These are phyloP conservation scores for Gambelia wislizenii DNA, from an alignment of 2,797 vertebrate genomes.

Conservation along the genomic window DNA sequence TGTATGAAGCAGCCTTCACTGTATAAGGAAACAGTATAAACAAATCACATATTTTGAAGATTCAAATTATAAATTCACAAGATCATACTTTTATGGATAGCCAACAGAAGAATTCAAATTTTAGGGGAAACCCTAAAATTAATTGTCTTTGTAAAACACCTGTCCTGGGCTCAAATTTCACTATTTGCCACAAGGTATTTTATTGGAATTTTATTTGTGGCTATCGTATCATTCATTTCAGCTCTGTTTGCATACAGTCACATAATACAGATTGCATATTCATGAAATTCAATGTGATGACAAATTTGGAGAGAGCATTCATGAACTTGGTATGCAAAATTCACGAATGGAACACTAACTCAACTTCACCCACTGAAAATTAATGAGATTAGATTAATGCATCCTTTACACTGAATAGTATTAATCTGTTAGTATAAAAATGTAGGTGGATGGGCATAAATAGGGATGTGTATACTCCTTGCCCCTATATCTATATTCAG, in stretches of 20 bases:
- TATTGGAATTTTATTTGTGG: slow-evolving; percentile 7
- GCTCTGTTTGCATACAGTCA: slow-evolving; percentile 3
- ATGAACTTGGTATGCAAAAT: slow-evolving; percentile 10
- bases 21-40: neutral
- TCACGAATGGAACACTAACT: slow-evolving; percentile 15
- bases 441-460: neutral
- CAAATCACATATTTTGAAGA: neutral
- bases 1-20: neutral
- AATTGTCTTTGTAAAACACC: neutral
- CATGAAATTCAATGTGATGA: slow-evolving; percentile 7
- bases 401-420: neutral
- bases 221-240: slow-evolving; percentile 15
- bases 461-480: neutral
- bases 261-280: slow-evolving; percentile 22
- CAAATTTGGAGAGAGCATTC: neutral
- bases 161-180: neutral
- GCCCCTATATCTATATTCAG: neutral
- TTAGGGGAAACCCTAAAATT: neutral
- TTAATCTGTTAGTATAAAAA: slow-evolving; percentile 6
- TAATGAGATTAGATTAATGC: slow-evolving; percentile 28
- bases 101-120: neutral
- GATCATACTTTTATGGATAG: neutral
- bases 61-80: neutral
- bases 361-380: slow-evolving; percentile 25
- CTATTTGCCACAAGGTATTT: neutral